Conservation (phyloP, 1,140 invertebrate genomes). For the Brachionus paranguensis region DNA sequence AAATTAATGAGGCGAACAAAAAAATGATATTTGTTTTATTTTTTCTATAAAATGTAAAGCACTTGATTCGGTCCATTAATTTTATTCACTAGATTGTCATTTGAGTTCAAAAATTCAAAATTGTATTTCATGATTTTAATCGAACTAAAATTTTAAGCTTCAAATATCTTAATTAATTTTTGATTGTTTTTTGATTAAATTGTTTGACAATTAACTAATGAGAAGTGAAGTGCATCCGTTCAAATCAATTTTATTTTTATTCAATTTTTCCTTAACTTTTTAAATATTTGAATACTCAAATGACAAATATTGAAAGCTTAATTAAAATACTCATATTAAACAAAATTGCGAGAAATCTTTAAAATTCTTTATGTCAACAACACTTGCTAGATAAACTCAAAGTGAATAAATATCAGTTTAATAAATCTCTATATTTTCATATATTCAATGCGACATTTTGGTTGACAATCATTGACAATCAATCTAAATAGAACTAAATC, state of each 20-base stretch:
- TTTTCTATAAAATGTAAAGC: not conserved
- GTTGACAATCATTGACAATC: too few species aligned
- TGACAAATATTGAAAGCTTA: not conserved
- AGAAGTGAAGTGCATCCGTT: not conserved
- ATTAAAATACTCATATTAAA: not conserved
- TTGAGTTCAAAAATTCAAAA: conserved; percentile 2
- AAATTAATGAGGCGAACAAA: not conserved
- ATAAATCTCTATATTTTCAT: not conserved
- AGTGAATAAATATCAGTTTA: not conserved
- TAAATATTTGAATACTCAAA: not conserved
- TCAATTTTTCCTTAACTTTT: not conserved
- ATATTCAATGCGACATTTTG: not conserved
- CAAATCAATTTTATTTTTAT: not conserved
- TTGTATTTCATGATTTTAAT: not conserved
- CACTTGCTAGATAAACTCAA: not conserved
- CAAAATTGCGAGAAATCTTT: not conserved
- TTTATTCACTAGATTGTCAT: not conserved
- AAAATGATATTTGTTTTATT: not conserved
- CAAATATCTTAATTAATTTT: conserved; percentile 22
- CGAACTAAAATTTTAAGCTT: not conserved
- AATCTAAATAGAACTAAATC: too few species aligned
- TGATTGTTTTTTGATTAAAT: not conserved
- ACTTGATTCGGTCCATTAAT: conserved; percentile 6
- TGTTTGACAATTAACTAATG: not conserved
- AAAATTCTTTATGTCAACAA: not conserved